phyloP scores from a whole-genome alignment of 2,888 invertebrate species.

The Trichopria drosophilae region DNA sequence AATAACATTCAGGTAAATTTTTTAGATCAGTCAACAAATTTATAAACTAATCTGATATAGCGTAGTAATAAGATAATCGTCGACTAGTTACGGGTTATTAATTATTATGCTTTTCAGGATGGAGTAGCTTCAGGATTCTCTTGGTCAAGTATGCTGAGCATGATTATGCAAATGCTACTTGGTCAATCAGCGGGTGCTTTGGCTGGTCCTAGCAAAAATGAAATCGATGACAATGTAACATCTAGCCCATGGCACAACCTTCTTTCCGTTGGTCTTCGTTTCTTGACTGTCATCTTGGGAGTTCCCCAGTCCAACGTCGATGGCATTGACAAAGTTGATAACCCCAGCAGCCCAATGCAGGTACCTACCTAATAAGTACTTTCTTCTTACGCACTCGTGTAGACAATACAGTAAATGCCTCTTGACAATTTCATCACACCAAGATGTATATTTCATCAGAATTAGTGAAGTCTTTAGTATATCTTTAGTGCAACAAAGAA shows the following conservation, averaged over 20 bases:
- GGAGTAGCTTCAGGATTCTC: slow-evolving; percentile 74
- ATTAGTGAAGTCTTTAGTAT: too few relatives aligned
- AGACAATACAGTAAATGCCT: too few relatives aligned
- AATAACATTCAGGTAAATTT: slow-evolving; percentile 71
- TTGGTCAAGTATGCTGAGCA: slow-evolving; percentile 84
- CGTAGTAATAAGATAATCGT: slow-evolving; percentile 1
- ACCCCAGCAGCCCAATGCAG: slow-evolving; percentile 83
- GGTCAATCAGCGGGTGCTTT: slow-evolving; percentile 66
- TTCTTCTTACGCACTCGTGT: too few relatives aligned
- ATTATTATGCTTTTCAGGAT: slow-evolving; percentile 41
- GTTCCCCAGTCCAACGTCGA: slow-evolving; percentile 72
- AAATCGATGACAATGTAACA: slow-evolving; percentile 68
- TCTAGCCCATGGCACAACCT: slow-evolving; percentile 88
- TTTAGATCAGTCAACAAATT: neutral
- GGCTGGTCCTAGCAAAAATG: slow-evolving; percentile 80
- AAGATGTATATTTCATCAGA: too few relatives aligned
- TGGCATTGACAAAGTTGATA: slow-evolving; percentile 89
- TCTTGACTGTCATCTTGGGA: slow-evolving; percentile 81
- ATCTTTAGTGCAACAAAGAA: too few relatives aligned
- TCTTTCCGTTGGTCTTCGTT: slow-evolving; percentile 81
- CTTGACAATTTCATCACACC: too few relatives aligned
- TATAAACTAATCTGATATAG: neutral
- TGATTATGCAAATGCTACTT: slow-evolving; percentile 87
- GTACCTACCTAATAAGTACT: too few relatives aligned
- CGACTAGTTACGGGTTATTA: neutral